phyloP scores from a whole-genome alignment of 2,113 vertebrate species.

The Antechinus stuartii region DNA sequence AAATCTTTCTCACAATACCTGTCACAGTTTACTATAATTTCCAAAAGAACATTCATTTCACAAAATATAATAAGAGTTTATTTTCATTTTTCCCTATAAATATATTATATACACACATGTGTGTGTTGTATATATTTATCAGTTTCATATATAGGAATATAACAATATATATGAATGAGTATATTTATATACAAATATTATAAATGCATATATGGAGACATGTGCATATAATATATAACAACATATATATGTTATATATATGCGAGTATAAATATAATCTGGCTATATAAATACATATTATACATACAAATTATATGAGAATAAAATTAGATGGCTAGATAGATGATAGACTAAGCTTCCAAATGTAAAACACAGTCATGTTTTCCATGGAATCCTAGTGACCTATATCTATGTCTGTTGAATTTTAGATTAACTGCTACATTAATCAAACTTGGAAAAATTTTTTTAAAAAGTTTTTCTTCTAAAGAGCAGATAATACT shows the following conservation, averaged over 20 bases:
- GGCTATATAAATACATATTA: no score
- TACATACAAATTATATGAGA: no score
- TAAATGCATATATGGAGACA: not conserved
- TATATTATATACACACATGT: no score
- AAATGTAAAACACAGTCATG: not conserved
- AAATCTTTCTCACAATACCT: not conserved
- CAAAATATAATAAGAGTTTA: not conserved
- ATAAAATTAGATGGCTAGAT: not conserved
- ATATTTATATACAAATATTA: not conserved
- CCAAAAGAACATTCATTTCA: not conserved
- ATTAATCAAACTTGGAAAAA: not conserved
- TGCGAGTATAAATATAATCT: no score
- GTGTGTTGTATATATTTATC: not conserved
- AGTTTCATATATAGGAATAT: not conserved
- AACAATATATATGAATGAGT: not conserved
- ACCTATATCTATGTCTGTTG: not conserved
- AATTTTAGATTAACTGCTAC: not conserved
- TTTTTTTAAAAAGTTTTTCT: not conserved
- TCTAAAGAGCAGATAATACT: not conserved
- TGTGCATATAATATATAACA: not conserved
- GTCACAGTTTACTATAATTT: not conserved
- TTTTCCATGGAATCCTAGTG: not conserved
- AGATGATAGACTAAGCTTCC: not conserved
- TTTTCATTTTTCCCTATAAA: not conserved
- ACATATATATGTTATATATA: not conserved